These are phyloP conservation scores for Bergia sp. DNA, from an alignment of 92 coral and sea anemone species.

Conservation along the genomic window DNA sequence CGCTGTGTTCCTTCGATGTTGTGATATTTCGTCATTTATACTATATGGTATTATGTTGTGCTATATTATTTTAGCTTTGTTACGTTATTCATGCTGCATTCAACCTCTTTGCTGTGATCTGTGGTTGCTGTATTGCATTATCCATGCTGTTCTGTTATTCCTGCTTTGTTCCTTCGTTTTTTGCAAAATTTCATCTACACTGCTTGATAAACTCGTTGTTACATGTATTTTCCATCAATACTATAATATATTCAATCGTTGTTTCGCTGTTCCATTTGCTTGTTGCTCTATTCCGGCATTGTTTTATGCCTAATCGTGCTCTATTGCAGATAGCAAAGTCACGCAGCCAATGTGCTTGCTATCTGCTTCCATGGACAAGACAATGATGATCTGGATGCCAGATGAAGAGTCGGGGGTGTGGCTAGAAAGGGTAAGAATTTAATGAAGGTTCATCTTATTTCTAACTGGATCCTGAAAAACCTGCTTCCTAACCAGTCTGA, in stretches of 20 bases:
- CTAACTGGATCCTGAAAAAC: not conserved
- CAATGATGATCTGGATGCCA: slow-evolving; percentile 90
- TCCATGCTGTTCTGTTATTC: not conserved
- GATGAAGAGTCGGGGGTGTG: slow-evolving; percentile 93
- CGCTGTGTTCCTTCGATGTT: too few species aligned
- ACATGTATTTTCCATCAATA: not conserved
- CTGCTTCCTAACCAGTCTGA: not conserved
- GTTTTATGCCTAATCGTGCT: not conserved
- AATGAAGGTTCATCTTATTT: not conserved
- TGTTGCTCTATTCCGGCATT: not conserved
- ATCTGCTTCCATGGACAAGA: slow-evolving; percentile 95
- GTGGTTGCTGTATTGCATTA: not conserved
- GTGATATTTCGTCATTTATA: too few species aligned
- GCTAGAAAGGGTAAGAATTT: slow-evolving; percentile 77
- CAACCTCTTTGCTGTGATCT: not conserved
- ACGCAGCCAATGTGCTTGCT: slow-evolving; percentile 87
- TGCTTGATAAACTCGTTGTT: too few species aligned
- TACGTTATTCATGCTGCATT: too few species aligned
- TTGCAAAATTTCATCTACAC: too few species aligned
- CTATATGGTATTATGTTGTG: too few species aligned
- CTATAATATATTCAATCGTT: not conserved
- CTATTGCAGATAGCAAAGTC: slow-evolving; percentile 45
- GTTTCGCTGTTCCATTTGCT: not conserved
- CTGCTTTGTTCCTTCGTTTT: too few species aligned
- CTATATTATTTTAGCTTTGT: too few species aligned